A percentile compares a stretch with the other conserved stretches of the same genome.
phyloP scores from a whole-genome alignment of 2,797 vertebrate genomes.

The Setipinna tenuifilis region DNA sequence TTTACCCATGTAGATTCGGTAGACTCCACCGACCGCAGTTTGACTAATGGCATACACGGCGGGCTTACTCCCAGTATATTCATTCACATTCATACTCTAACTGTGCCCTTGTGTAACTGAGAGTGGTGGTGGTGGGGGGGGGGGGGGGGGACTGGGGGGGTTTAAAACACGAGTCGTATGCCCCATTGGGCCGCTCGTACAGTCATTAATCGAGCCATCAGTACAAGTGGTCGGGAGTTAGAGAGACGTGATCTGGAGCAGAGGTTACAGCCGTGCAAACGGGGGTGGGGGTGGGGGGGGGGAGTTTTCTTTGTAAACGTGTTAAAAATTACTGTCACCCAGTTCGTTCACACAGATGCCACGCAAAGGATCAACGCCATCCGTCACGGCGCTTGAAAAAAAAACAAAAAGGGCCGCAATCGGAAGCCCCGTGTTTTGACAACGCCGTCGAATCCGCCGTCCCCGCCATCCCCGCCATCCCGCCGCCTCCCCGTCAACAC shows the following conservation, averaged over 20 bases:
- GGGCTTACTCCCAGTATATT: background rate
- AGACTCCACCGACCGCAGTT: background rate
- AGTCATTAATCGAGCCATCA: conserved; percentile 16
- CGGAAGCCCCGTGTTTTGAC: conserved; percentile 13
- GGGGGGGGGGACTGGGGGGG: no score
- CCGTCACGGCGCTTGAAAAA: background rate
- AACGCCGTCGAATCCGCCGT: background rate
- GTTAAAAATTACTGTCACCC: background rate
- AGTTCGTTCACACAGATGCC: background rate
- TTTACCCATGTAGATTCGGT: background rate
- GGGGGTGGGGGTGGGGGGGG: background rate
- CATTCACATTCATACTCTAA: background rate
- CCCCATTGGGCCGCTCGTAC: background rate
- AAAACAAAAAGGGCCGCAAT: background rate
- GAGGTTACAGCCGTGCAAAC: background rate
- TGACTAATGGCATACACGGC: background rate
- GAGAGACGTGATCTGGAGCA: conserved; percentile 45
- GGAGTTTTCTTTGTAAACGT: background rate
- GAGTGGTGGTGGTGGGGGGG: no score
- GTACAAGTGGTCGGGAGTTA: conserved; percentile 30
- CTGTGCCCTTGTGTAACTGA: background rate
- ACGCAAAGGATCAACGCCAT: background rate
- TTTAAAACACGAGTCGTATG: background rate
- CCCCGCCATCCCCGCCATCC: background rate
- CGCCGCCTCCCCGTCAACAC: background rate